Evolutionary conservation across 2,113 vertebrate species (phyloP).

Genomic region (Micronycteris hirsuta): DNA sequence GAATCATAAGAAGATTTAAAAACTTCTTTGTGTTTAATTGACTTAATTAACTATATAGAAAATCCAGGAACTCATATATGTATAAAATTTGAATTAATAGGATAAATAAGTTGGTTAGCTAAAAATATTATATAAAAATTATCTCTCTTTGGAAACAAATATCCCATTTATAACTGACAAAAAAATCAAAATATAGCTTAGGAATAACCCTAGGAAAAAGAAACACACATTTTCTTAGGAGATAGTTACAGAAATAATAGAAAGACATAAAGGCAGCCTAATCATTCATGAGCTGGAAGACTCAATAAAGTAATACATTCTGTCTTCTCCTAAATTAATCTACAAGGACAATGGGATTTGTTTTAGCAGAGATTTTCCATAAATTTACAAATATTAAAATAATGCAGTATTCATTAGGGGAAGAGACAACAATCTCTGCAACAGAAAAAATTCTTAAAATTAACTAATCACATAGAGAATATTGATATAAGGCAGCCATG

Average conservation of each 20-base stretch:
- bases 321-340: background rate
- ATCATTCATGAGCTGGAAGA: background rate
- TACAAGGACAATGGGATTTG: background rate
- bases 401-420: background rate
- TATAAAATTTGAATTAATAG: background rate
- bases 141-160: background rate
- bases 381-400: background rate
- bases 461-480: background rate
- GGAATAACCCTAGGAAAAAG: background rate
- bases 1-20: background rate
- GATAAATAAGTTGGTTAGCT: background rate
- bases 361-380: background rate
- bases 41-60: background rate
- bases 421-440: background rate
- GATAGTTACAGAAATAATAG: background rate
- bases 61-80: background rate
- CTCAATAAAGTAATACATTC: background rate
- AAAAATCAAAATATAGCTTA: background rate
- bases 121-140: background rate
- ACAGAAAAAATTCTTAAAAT: background rate
- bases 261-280: background rate
- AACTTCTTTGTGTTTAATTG: background rate
- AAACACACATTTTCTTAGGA: background rate
- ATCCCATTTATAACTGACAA: background rate
- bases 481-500: background rate